These are phyloP conservation scores for Yponomeuta evonymella DNA, from an alignment of 2,888 invertebrate species.

Conservation along the genomic window DNA sequence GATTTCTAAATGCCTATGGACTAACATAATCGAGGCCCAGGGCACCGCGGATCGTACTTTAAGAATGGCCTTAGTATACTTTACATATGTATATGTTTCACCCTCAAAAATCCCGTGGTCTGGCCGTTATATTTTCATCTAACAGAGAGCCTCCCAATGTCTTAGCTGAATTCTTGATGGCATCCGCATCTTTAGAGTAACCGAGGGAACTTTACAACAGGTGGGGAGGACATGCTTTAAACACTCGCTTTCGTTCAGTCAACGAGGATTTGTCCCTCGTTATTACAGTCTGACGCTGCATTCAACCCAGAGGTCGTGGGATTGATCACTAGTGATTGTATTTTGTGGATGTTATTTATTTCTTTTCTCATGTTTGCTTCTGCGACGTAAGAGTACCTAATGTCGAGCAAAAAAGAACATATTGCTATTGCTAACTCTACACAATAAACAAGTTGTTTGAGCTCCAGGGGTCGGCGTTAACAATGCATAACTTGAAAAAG, in stretches of 20 bases:
- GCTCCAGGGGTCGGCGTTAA: not conserved
- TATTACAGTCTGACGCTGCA: too few relatives aligned
- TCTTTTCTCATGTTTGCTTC: too few relatives aligned
- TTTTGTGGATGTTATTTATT: too few relatives aligned
- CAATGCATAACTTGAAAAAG: not conserved
- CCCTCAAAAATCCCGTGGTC: not conserved
- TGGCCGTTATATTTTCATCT: constrained; percentile 13
- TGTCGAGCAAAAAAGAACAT: too few relatives aligned
- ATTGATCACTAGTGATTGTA: too few relatives aligned
- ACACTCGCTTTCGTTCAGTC: too few relatives aligned
- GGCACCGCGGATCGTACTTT: not conserved
- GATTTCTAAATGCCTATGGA: too few relatives aligned
- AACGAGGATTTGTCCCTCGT: too few relatives aligned
- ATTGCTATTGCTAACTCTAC: too few relatives aligned
- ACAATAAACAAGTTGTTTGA: not conserved
- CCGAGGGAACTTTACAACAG: not conserved
- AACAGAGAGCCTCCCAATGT: constrained; percentile 10
- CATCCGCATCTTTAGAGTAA: not conserved
- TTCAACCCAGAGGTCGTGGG: too few relatives aligned
- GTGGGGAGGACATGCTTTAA: not conserved
- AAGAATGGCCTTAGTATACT: not conserved
- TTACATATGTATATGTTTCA: not conserved
- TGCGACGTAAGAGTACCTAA: too few relatives aligned
- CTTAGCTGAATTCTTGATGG: constrained; percentile 7
- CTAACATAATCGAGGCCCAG: not conserved